Base-by-base conservation (phyloP, 2,888 invertebrate species). In the Norana najaformis region DNA sequence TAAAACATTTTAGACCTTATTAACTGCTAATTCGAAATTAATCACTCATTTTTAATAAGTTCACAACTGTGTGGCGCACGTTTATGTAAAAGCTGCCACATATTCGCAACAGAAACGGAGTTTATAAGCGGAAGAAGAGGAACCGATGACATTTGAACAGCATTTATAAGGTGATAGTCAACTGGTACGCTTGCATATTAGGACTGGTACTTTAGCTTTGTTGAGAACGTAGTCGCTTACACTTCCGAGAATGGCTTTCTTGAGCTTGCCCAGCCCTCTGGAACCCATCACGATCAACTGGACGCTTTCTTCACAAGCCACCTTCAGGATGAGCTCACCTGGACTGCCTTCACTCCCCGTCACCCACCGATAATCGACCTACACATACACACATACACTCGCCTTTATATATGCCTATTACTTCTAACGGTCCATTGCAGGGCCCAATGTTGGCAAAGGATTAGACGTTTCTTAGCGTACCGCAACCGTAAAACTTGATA, bases 221-320 rank as follows among this genome's bases (percentile, higher is more conserved):
- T 89, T 91, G 83, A 92, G 88, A 53, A 92, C 91, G 88, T 92
- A 90, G 88, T 92, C 92, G 88, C 92, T 92, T 83, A 92, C 92
- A 88, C 91, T 91, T n/a, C 92, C 92, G 35, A 92, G 91, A 34
- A 92, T 89, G 37, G 91, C 91, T 47, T 91, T 91, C 90, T 90
- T 91, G 41, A 92, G 89, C 88, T 91, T 92, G n/a, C 92, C 91
- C n/a, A 92, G 89, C 5, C 92, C 92, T 20, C 92, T 88, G 3
- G 92, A 92, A n/a, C 92, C 92, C 92, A 92, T 92, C 37, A 92
- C 91, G 39, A 92, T 91, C 92, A 92, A 90, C 23, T 92, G 91
- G 6, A 90, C 91, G 23, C 89, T 18, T n/a, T 91, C 85, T 23
- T 91, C 92, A 36, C 90, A 90, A 30, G 92, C 82, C 16, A 90